Evolutionary conservation across 2,888 invertebrate species (phyloP).

Genomic region (Napeogenes sylphis): DNA sequence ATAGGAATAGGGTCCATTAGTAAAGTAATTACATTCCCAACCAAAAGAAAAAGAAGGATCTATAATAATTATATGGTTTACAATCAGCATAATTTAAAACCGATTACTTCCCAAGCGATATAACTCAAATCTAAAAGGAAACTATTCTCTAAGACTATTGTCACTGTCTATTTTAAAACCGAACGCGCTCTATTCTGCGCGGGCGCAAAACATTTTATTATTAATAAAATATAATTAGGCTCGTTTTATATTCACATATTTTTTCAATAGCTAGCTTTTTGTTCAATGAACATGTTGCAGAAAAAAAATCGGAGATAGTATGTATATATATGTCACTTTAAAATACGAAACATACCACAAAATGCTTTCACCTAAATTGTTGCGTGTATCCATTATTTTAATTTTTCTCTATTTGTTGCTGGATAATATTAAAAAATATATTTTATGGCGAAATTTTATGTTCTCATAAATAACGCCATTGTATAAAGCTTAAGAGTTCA

Average conservation of each 20-base stretch:
- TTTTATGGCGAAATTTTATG: slow-evolving; percentile 3
- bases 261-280: background rate
- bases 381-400: background rate
- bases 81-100: no score
- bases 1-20: no score
- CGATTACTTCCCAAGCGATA: background rate
- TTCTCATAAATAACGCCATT: slow-evolving; percentile 1
- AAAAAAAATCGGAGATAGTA: no score
- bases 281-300: background rate
- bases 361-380: background rate
- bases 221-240: slow-evolving; percentile 41
- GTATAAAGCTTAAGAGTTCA: slow-evolving; percentile 20
- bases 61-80: no score
- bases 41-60: no score
- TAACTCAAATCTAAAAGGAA: slow-evolving; percentile 1
- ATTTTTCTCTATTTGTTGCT: background rate
- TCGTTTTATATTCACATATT: no score
- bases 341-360: background rate
- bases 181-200: slow-evolving; percentile 42
- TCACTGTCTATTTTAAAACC: slow-evolving; percentile 66
- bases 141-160: slow-evolving; percentile 50
- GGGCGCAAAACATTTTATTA: slow-evolving; percentile 42
- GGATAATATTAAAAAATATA: background rate
- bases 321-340: no score
- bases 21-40: no score